A percentile compares a stretch with the other conserved stretches of the same genome.
phyloP scores from a whole-genome alignment of 2,797 vertebrate species.

The Karalla daura region DNA sequence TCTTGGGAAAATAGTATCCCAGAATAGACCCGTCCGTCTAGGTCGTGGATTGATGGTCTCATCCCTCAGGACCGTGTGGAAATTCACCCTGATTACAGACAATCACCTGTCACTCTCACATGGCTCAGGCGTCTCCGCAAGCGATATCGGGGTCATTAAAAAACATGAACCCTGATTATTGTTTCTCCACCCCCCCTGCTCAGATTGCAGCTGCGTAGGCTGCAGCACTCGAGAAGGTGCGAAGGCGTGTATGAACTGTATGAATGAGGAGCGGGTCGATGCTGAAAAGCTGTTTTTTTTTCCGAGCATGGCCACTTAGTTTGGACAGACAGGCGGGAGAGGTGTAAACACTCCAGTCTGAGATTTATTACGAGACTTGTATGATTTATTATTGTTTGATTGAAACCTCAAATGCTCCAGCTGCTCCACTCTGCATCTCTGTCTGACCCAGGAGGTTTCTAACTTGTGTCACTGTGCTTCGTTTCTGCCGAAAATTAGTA shows the following conservation, averaged over 20 bases:
- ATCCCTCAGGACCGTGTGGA: neutral
- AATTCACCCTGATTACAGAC: neutral
- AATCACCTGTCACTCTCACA: neutral
- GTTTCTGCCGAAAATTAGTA: conserved; percentile 6
- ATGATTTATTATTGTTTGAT: conserved; percentile 73
- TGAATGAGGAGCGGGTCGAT: conserved; percentile 17
- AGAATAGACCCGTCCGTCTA: conserved; percentile 1
- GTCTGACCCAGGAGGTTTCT: conserved; percentile 8
- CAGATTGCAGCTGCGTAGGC: neutral
- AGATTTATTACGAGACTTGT: conserved; percentile 57
- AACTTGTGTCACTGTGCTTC: no score
- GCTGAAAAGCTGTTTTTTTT: conserved; percentile 13
- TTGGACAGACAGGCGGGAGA: conserved; percentile 39
- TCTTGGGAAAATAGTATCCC: neutral
- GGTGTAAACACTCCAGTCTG: conserved; percentile 53
- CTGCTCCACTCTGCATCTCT: conserved; percentile 40
- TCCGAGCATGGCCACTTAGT: conserved; percentile 24
- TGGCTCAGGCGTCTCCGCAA: neutral
- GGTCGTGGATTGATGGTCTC: neutral
- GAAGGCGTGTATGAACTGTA: neutral
- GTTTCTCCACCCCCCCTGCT: neutral
- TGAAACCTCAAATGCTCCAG: conserved; percentile 54
- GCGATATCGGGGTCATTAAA: neutral
- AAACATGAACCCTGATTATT: neutral
- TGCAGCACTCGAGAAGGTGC: conserved; percentile 9